Base-by-base conservation (phyloP, 2,113 vertebrate genomes). In the Sinosuthora webbiana region DNA sequence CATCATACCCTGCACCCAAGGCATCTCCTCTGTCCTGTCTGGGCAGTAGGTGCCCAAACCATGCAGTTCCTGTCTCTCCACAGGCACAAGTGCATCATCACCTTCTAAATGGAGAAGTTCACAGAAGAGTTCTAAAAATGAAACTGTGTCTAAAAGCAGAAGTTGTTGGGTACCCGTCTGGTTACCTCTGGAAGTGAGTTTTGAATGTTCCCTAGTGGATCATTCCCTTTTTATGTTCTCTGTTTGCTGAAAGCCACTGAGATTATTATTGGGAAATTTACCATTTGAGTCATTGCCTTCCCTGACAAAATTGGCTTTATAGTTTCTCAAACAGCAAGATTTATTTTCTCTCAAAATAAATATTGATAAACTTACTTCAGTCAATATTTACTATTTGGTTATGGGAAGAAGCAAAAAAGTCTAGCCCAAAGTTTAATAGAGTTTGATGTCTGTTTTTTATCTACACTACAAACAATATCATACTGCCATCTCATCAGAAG, bases 351-450 rank as follows among this genome's bases (percentile, higher is more conserved):
- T 89, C 65, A 64, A 83, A 73, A 95, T 81, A 94, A 94, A 94
- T 91, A 94, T 78, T 94, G 91, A 94, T 78, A 93, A 93, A 89
- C 71, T 33, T 77, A 50, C 47, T 89, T 89, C 84, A 75, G 87
- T 93, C 94, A 94, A 95, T 94, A 94, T 95, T 95, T 84, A 91
- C 83, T 75, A 81, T 82, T 60, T 91, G 52, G 52, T 75, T 95
- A 83, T 30, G 44, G 21, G 42, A 93, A 86, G 56, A 65, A 65
- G 78, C 19, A 85, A 74, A 79, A 49, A 82, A 89, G 45, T 67
- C 75, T 73, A 64, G 31, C 49, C 45, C 63, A 49, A 78, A 94
- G 57, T 88, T 85, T 82, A 85, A 92, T 90, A 79, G 86, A 83
- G 22, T 86, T 77, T 92, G 55, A 71, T 70, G 73, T 59, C 60